These are phyloP conservation scores for Megaleporinus macrocephalus DNA, from an alignment of 2,113 vertebrate species.

Conservation along the genomic window DNA sequence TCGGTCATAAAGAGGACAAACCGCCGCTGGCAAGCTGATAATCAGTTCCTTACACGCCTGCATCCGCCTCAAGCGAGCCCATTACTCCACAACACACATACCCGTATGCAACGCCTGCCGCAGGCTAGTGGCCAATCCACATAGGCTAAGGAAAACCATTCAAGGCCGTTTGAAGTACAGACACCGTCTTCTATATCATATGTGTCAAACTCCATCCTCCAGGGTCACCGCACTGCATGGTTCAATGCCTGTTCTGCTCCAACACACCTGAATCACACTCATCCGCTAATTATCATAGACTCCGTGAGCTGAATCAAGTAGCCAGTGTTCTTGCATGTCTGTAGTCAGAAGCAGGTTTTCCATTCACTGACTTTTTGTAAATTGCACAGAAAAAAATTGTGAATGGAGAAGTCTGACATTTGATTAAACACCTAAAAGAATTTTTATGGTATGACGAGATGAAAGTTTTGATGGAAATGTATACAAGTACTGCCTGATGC, in stretches of 20 bases:
- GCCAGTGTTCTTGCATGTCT: too few species aligned
- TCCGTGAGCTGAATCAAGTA: not conserved
- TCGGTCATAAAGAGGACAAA: slow-evolving; percentile 19
- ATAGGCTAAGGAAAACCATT: not conserved
- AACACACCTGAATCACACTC: not conserved
- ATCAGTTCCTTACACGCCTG: not conserved
- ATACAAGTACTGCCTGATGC: too few species aligned
- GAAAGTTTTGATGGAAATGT: too few species aligned
- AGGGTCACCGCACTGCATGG: not conserved
- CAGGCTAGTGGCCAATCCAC: not conserved
- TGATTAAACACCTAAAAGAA: too few species aligned
- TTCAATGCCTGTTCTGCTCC: not conserved
- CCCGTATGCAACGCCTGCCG: not conserved
- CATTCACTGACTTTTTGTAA: too few species aligned
- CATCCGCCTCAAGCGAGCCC: not conserved
- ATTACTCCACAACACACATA: not conserved
- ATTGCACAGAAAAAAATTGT: too few species aligned
- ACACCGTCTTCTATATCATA: not conserved
- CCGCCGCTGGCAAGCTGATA: slow-evolving; percentile 14
- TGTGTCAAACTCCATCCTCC: not conserved
- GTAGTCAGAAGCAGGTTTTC: too few species aligned
- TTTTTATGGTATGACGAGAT: too few species aligned
- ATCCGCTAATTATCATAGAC: not conserved
- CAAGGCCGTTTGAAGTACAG: slow-evolving; percentile 7
- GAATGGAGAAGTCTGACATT: too few species aligned